Percentiles rank a stretch among this genome's conserved stretches.
Conservation (phyloP, 2,888 invertebrate genomes). For the Thymelicus sylvestris region DNA sequence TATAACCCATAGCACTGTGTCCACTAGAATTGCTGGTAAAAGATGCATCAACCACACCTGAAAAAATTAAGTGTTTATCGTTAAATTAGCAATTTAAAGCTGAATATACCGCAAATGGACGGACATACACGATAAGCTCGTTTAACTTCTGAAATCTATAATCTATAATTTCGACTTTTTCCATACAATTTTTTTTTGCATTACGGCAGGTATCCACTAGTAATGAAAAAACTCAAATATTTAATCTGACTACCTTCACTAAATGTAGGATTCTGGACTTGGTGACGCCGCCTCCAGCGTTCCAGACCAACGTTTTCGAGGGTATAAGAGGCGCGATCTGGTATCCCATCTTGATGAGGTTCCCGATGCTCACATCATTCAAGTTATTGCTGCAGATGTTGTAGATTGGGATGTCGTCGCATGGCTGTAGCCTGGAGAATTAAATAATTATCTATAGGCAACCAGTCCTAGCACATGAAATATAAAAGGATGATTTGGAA, state of each 20-base stretch:
- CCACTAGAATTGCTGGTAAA: conserved; percentile 91
- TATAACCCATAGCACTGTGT: conserved; percentile 85
- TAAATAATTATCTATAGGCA: neutral
- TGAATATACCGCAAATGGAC: no score
- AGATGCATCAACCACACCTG: conserved; percentile 90
- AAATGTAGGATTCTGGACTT: conserved; percentile 86
- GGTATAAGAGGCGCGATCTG: conserved; percentile 84
- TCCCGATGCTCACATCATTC: conserved; percentile 87
- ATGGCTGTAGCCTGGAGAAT: conserved; percentile 56
- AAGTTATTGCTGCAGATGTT: conserved; percentile 91
- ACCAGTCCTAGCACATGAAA: no score
- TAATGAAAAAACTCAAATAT: neutral
- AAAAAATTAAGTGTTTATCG: neutral
- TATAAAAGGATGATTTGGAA: no score
- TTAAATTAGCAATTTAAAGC: no score
- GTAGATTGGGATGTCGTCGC: conserved; percentile 87
- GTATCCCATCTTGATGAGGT: conserved; percentile 85
- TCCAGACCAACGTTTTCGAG: conserved; percentile 89
- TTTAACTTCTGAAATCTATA: no score
- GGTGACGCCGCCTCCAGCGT: conserved; percentile 85
- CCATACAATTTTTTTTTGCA: no score
- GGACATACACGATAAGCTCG: no score
- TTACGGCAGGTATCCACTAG: no score
- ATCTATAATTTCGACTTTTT: no score
- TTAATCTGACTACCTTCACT: conserved; percentile 75